Evolutionary conservation across 2,113 vertebrate genomes (phyloP).

Genomic region (Trogon melanurus): DNA sequence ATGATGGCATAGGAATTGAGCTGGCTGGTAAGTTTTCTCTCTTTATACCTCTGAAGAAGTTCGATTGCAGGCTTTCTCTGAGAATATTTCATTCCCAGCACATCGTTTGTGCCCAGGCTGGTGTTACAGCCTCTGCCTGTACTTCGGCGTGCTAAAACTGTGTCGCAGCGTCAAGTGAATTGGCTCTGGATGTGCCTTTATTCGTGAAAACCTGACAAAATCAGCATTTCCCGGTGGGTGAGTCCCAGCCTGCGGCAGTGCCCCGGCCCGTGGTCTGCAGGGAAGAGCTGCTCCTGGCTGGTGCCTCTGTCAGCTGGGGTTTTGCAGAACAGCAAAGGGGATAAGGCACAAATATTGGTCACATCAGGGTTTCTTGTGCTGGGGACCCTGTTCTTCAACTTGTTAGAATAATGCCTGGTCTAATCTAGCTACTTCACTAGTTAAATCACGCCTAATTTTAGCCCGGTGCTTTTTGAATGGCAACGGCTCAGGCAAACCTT

Average conservation of each 20-base stretch:
- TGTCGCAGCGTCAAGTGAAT: not conserved
- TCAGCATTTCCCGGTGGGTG: not conserved
- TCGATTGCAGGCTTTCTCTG: not conserved
- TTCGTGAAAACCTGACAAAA: not conserved
- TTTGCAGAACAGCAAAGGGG: not conserved
- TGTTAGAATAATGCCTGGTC: not conserved
- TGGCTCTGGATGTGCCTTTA: not conserved
- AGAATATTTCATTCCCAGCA: not conserved
- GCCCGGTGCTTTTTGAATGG: not conserved
- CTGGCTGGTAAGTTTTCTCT: conserved; percentile 50
- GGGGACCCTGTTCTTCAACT: not conserved
- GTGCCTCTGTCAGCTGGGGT: not conserved
- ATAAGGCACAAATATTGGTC: fast-evolving
- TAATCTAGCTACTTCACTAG: not conserved
- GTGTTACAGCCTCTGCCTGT: not conserved
- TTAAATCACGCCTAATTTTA: not conserved
- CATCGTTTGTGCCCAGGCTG: not conserved
- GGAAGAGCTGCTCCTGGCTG: not conserved
- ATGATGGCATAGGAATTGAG: not conserved
- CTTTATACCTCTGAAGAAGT: not conserved
- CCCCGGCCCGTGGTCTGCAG: not conserved
- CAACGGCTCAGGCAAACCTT: not conserved
- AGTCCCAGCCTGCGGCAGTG: not conserved
- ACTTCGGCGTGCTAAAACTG: not conserved
- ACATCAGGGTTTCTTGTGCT: not conserved